These are phyloP conservation scores for Rhinella marina DNA, from an alignment of 2,797 vertebrate species.

Conservation along the genomic window DNA sequence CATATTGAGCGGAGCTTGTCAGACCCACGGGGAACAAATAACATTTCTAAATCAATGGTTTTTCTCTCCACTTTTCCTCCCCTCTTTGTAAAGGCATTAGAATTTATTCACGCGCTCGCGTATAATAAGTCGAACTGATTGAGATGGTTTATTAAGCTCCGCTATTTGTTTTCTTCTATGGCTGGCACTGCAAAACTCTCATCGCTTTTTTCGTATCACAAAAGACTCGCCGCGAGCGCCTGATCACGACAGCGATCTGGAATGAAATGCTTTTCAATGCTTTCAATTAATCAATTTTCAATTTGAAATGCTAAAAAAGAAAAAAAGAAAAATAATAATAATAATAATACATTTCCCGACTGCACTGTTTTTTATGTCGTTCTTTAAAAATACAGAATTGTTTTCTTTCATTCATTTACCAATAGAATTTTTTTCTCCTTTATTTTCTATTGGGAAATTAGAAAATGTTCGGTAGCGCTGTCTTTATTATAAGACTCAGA, in stretches of 20 bases:
- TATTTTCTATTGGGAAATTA: not conserved
- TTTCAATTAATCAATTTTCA: constrained; percentile 19
- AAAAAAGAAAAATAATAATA: not conserved
- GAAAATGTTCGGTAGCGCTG: not conserved
- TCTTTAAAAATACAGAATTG: not conserved
- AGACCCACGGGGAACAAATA: not conserved
- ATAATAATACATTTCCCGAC: too few species aligned
- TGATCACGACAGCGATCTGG: not conserved
- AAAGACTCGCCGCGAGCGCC: not conserved
- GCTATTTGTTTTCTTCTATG: constrained; percentile 1
- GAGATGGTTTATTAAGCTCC: not conserved
- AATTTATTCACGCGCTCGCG: not conserved
- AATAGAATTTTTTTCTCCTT: not conserved
- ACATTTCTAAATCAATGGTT: constrained; percentile 28
- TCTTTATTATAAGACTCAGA: not conserved
- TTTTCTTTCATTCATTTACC: not conserved
- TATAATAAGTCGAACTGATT: constrained; percentile 15
- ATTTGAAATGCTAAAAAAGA: not conserved
- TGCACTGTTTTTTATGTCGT: not conserved
- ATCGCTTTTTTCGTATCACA: not conserved
- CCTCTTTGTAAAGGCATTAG: constrained; percentile 16
- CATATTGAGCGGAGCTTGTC: not conserved
- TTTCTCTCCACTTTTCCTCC: not conserved
- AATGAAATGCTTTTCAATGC: not conserved
- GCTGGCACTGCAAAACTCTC: not conserved